A percentile compares a stretch with the other conserved stretches of the same genome.
These are phyloP conservation scores for Orchesellides sinensis DNA, from an alignment of 2,888 invertebrate genomes.

Conservation along the genomic window DNA sequence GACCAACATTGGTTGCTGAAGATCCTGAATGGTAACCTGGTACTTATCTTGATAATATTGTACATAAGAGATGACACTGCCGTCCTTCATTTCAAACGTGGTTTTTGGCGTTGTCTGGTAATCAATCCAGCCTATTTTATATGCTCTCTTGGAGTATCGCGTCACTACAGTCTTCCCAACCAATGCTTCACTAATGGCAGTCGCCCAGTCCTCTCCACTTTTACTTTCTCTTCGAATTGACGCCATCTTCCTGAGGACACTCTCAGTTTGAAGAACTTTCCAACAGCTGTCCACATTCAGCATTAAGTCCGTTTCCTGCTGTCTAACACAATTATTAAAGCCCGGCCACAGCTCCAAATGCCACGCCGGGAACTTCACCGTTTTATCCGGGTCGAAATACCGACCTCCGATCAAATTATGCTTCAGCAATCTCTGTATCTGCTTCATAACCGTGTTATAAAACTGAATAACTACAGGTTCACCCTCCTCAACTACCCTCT, in stretches of 20 bases:
- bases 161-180: conserved; percentile 73
- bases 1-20: conserved; percentile 48
- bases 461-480: conserved; percentile 52
- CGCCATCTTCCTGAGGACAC: conserved; percentile 7
- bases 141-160: conserved; percentile 78
- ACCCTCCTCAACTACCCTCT: neutral
- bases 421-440: conserved; percentile 4
- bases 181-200: conserved; percentile 1
- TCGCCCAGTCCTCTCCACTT: neutral
- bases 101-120: conserved; percentile 77
- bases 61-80: conserved; percentile 71
- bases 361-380: neutral
- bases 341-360: conserved; percentile 58
- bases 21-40: neutral
- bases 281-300: conserved; percentile 51
- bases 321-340: conserved; percentile 47
- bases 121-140: conserved; percentile 78
- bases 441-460: conserved; percentile 27
- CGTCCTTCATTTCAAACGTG: conserved; percentile 75
- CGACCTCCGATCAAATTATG: conserved; percentile 36
- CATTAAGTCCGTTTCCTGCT: conserved; percentile 36
- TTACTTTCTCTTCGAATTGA: neutral
- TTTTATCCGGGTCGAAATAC: conserved; percentile 28
- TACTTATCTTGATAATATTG: conserved; percentile 77
- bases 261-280: conserved; percentile 56